These are phyloP conservation scores for Silurus lanzhouensis DNA, from an alignment of 2,797 vertebrate species.

Conservation along the genomic window DNA sequence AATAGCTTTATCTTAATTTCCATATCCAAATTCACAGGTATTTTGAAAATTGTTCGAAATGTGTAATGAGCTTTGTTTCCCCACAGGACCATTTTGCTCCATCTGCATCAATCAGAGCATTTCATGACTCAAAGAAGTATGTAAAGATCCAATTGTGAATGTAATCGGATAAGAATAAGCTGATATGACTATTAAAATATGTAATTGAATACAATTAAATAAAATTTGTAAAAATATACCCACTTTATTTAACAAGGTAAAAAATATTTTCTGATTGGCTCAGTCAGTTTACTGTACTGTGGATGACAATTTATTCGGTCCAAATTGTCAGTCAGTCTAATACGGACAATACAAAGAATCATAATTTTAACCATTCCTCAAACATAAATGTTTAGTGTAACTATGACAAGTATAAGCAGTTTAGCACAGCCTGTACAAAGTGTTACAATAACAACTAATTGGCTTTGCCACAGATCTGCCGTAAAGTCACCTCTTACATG, in stretches of 20 bases:
- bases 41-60: neutral
- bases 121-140: neutral
- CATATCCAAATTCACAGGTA: neutral
- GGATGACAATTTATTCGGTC: neutral
- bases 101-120: neutral
- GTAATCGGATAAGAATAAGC: constrained; percentile 2
- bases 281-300: neutral
- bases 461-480: neutral
- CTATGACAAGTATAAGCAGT: too few species aligned
- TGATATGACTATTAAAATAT: neutral
- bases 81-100: neutral
- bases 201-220: neutral
- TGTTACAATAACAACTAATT: constrained; percentile 1
- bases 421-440: neutral
- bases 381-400: neutral
- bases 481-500: neutral
- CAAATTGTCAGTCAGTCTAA: neutral
- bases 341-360: neutral
- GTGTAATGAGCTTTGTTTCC: constrained; percentile 6
- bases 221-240: neutral
- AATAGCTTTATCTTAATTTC: neutral
- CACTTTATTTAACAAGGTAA: neutral
- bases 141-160: constrained; percentile 6
- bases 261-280: neutral
- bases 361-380: neutral